Conservation (phyloP, 2,888 invertebrate genomes). For the Agonopterix subpropinquella region DNA sequence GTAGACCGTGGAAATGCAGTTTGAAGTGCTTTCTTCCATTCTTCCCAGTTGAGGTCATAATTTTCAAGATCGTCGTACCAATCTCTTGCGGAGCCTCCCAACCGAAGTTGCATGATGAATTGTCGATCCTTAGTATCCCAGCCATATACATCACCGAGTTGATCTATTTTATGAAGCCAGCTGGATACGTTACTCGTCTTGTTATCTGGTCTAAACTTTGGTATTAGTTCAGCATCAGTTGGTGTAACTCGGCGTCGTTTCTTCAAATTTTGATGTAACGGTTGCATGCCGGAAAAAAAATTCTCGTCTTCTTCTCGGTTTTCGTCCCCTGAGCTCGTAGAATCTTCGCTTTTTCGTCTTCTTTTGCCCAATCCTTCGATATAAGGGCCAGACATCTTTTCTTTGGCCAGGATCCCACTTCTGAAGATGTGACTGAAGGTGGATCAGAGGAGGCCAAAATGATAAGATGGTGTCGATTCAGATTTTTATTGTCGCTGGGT, state of each 20-base stretch:
- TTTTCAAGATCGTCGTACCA: conserved; percentile 22
- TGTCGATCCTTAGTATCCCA: conserved; percentile 13
- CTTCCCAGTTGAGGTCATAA: conserved; percentile 21
- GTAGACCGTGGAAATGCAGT: conserved; percentile 18
- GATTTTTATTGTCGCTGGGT: too few species aligned
- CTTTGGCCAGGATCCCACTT: neutral
- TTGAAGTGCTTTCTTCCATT: conserved; percentile 5
- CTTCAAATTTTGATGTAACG: neutral
- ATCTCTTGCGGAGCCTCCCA: conserved; percentile 18
- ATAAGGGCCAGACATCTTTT: neutral
- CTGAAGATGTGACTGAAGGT: conserved; percentile 2
- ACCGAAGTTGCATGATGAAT: conserved; percentile 18
- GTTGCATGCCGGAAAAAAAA: neutral
- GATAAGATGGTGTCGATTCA: too few species aligned
- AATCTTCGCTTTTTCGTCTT: neutral
- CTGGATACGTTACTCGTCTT: conserved; percentile 11
- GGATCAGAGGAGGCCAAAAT: too few species aligned
- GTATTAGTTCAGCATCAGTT: conserved; percentile 4
- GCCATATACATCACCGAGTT: conserved; percentile 22
- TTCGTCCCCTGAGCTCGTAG: neutral
- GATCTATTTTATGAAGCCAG: conserved; percentile 25
- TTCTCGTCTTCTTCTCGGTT: neutral
- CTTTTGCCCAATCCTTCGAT: neutral
- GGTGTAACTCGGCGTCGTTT: neutral
- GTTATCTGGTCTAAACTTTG: conserved; percentile 16